These are phyloP conservation scores for Goniozus legneri DNA, from an alignment of 1,140 invertebrate species.

Conservation along the genomic window DNA sequence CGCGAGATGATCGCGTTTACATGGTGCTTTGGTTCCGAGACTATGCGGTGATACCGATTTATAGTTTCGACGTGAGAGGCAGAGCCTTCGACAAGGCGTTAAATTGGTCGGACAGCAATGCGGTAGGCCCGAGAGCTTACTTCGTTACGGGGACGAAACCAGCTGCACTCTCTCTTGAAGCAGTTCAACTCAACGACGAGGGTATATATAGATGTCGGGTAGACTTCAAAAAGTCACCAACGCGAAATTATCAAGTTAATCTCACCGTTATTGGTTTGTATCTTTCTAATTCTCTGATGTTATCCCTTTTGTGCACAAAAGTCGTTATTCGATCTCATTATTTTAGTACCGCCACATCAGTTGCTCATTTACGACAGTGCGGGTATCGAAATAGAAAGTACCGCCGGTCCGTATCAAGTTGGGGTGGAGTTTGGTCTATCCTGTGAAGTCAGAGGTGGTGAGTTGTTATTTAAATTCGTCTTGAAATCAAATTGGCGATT, in stretches of 20 bases:
- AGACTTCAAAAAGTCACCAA: slow-evolving; percentile 86
- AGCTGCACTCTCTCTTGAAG: slow-evolving; percentile 74
- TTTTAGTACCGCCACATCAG: slow-evolving; percentile 79
- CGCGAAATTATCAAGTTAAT: slow-evolving; percentile 84
- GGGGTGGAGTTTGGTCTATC: slow-evolving; percentile 76
- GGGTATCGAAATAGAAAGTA: slow-evolving; percentile 67
- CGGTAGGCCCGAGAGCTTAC: slow-evolving; percentile 74
- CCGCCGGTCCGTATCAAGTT: slow-evolving; percentile 82
- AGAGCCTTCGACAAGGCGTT: slow-evolving; percentile 71
- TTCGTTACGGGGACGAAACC: slow-evolving; percentile 72
- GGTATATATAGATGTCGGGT: slow-evolving; percentile 84
- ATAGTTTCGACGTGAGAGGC: slow-evolving; percentile 77
- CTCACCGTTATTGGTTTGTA: slow-evolving; percentile 86
- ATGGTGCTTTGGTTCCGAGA: slow-evolving; percentile 90
- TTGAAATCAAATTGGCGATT: no score
- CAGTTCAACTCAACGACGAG: slow-evolving; percentile 78
- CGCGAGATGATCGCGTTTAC: slow-evolving; percentile 77
- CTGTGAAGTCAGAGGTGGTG: slow-evolving; percentile 88
- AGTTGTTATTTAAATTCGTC: no score
- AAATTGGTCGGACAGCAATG: slow-evolving; percentile 74
- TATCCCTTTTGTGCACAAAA: no score
- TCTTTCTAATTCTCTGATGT: slow-evolving; percentile 7
- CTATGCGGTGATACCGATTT: slow-evolving; percentile 74
- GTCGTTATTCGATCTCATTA: slow-evolving; percentile 12
- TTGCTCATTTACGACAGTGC: slow-evolving; percentile 80